These are phyloP conservation scores for Thelaira solivaga DNA, from an alignment of 2,888 invertebrate species.

Conservation along the genomic window DNA sequence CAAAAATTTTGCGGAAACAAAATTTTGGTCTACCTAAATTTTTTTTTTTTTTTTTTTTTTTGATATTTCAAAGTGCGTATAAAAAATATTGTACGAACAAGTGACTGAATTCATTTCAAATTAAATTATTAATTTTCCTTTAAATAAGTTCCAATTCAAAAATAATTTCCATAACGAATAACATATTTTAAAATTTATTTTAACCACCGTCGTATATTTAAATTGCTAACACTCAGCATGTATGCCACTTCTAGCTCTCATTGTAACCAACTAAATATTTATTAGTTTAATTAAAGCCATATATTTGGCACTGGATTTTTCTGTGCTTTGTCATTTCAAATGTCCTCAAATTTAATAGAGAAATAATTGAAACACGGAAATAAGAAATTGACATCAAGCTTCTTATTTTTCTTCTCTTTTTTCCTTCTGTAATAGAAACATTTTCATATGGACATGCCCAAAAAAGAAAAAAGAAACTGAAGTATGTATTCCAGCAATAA, in stretches of 20 bases:
- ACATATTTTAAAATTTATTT: no score
- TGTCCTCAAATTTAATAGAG: constrained; percentile 4
- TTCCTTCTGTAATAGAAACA: neutral
- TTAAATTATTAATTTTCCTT: no score
- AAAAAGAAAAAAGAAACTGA: constrained; percentile 12
- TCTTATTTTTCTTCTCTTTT: no score
- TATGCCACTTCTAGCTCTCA: neutral
- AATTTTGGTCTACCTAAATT: no score
- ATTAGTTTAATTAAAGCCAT: constrained; percentile 12
- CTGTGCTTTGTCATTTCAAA: neutral
- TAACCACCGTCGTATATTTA: no score
- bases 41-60: no score
- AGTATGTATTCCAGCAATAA: constrained; percentile 2
- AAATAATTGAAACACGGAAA: constrained; percentile 15
- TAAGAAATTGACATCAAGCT: neutral
- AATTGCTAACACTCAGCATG: neutral
- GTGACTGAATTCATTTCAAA: no score
- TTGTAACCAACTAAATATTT: neutral
- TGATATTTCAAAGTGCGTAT: no score
- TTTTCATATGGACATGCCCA: constrained; percentile 22
- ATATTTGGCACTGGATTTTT: constrained; percentile 14
- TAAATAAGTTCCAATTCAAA: no score
- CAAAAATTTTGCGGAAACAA: no score
- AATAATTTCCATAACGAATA: no score
- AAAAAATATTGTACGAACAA: no score